These are phyloP conservation scores for Alcedo quadribrachys DNA, from an alignment of 2,797 vertebrate species.

Conservation along the genomic window DNA sequence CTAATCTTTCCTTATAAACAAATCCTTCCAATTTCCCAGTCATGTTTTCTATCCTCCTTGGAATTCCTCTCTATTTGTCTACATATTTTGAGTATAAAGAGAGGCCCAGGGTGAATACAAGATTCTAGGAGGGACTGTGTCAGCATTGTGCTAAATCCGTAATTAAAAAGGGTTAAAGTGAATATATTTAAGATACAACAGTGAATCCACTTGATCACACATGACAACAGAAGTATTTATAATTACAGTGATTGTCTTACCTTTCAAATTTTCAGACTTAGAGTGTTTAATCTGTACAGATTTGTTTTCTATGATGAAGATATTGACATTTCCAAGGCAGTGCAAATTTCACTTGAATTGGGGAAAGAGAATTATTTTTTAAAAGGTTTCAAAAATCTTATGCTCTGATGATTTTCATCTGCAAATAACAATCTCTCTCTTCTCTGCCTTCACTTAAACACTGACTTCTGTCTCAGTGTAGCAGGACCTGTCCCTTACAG, in stretches of 20 bases:
- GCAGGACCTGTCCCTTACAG: not conserved
- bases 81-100: conserved; percentile 64
- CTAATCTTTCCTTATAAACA: conserved; percentile 54
- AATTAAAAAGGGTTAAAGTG: conserved; percentile 68
- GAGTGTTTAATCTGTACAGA: conserved; percentile 60
- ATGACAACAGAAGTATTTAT: conserved; percentile 66
- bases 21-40: conserved; percentile 54
- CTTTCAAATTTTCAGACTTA: conserved; percentile 56
- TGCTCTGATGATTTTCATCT: not conserved
- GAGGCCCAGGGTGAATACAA: conserved; percentile 19
- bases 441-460: not conserved
- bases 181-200: conserved; percentile 64
- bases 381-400: not conserved
- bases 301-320: conserved; percentile 58
- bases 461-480: not conserved
- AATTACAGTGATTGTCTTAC: conserved; percentile 62
- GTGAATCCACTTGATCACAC: conserved; percentile 55
- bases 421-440: not conserved
- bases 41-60: conserved; percentile 62
- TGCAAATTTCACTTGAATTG: not conserved
- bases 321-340: conserved; percentile 27
- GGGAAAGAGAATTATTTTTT: conserved; percentile 3
- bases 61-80: conserved; percentile 56
- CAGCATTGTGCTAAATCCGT: conserved; percentile 49
- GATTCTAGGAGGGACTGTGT: conserved; percentile 1